Base-by-base conservation (phyloP, 2,888 invertebrate genomes). In the Drosophila austrosaltans region DNA sequence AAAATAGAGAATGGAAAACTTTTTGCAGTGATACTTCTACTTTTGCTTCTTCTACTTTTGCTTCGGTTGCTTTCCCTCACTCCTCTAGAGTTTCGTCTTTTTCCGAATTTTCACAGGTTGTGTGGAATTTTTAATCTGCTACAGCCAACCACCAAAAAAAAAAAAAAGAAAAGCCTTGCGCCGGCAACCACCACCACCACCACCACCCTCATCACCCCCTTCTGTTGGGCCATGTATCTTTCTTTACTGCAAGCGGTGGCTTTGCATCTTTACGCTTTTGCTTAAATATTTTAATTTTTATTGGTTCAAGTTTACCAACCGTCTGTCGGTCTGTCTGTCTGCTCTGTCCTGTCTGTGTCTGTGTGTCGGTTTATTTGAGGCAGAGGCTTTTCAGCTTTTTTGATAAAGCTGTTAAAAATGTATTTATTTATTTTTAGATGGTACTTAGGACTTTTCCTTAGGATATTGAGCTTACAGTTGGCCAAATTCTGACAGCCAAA, bases 251-350 rank as follows among this genome's bases (percentile, higher is more conserved):
- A 72, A 57, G 66, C 71, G 80, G 87, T 84, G 80, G 83, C 87
- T 83, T 83, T 87, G 83, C 87, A 84, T 83, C 83, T 79, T 83
- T 84, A 76, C 87, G 84, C 82, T 84, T 60, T 82, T 83, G 80
- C 83, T 87, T 87, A 85, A 85, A 86, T 85, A 87, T 85, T 83
- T 85, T 87, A 87, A 85, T 85, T 87, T 85, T 85, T 85, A 85
- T 85, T 87, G 85, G 86, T 83, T 66, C 64, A 83, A 85, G 83
- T 87, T 85, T 65, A 58, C 77, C 66, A 81, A 85, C 75, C 78
- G 82, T 78, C 84, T 71, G 5, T 30, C 56, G 65, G 39, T 22
- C 22, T 20, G 7, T 8, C 44, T 10, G 44, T 48, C 44, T 10
- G 16, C 16, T 16, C 16, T 16, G 16, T 20, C 22, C 12, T 8